phyloP scores from a whole-genome alignment of 2,888 invertebrate genomes.

The Tortricodes alternella region DNA sequence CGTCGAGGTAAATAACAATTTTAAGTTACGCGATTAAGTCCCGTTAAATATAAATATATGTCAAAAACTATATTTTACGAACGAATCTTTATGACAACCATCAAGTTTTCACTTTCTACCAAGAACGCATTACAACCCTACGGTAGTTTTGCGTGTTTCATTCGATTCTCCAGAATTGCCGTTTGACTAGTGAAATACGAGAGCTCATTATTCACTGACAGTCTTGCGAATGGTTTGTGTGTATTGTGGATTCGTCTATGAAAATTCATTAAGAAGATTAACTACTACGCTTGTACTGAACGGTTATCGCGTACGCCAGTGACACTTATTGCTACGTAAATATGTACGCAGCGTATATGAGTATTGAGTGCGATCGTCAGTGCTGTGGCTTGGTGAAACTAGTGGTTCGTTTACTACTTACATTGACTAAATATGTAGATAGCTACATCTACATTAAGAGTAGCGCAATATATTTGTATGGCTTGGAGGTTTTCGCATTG shows the following conservation, averaged over 20 bases:
- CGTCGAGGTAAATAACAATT: too few relatives aligned
- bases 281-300: slow-evolving; percentile 46
- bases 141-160: slow-evolving; percentile 7
- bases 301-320: slow-evolving; percentile 38
- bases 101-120: too few relatives aligned
- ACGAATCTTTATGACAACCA: too few relatives aligned
- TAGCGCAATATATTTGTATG: too few relatives aligned
- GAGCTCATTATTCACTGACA: slow-evolving; percentile 48
- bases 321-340: slow-evolving; percentile 43
- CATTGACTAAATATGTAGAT: too few relatives aligned
- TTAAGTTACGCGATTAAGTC: too few relatives aligned
- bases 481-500: too few relatives aligned
- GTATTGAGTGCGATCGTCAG: slow-evolving; percentile 18
- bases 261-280: slow-evolving; percentile 67
- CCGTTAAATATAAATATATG: too few relatives aligned
- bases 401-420: too few relatives aligned
- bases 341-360: slow-evolving; percentile 25
- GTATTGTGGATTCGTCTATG: slow-evolving; percentile 47
- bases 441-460: too few relatives aligned
- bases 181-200: slow-evolving; percentile 33
- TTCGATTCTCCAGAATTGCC: slow-evolving; percentile 19
- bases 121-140: background rate
- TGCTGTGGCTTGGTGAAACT: too few relatives aligned
- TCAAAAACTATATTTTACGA: too few relatives aligned
- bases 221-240: slow-evolving; percentile 41